Evolutionary conservation across 2,797 vertebrate genomes (phyloP).

Genomic region (Falco concolor): DNA sequence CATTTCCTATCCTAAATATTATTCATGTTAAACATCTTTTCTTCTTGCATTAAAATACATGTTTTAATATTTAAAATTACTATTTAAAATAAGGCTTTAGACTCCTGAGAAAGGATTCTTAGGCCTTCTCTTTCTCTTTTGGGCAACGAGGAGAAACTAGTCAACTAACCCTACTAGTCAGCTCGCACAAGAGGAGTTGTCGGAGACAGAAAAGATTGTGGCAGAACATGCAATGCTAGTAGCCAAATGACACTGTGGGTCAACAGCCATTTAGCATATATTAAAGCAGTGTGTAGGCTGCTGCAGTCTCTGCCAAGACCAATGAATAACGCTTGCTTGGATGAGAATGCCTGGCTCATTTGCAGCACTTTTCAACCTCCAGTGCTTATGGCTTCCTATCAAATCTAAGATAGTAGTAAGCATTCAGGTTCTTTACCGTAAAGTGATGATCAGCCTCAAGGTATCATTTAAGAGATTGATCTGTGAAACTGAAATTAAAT

Average conservation of each 20-base stretch:
- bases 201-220: background rate
- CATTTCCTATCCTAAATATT: slow-evolving; percentile 51
- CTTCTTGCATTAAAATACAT: slow-evolving; percentile 46
- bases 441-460: background rate
- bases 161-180: background rate
- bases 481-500: background rate
- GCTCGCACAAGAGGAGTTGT: background rate
- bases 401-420: background rate
- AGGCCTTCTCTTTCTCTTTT: background rate
- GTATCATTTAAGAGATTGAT: background rate
- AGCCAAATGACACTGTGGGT: slow-evolving; percentile 30
- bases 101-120: background rate
- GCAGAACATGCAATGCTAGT: background rate
- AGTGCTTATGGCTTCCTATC: background rate
- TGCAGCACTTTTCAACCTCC: slow-evolving; percentile 37
- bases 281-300: slow-evolving; percentile 41
- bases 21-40: slow-evolving; percentile 45
- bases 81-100: slow-evolving; percentile 25
- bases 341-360: slow-evolving; percentile 24
- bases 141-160: background rate
- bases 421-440: background rate
- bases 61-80: slow-evolving; percentile 63
- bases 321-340: slow-evolving; percentile 55
- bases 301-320: slow-evolving; percentile 36
- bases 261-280: slow-evolving; percentile 48